A percentile compares a stretch with the other conserved stretches of the same genome.
Evolutionary conservation across 2,113 vertebrate species (phyloP).

Genomic region (Leucosticte australis): DNA sequence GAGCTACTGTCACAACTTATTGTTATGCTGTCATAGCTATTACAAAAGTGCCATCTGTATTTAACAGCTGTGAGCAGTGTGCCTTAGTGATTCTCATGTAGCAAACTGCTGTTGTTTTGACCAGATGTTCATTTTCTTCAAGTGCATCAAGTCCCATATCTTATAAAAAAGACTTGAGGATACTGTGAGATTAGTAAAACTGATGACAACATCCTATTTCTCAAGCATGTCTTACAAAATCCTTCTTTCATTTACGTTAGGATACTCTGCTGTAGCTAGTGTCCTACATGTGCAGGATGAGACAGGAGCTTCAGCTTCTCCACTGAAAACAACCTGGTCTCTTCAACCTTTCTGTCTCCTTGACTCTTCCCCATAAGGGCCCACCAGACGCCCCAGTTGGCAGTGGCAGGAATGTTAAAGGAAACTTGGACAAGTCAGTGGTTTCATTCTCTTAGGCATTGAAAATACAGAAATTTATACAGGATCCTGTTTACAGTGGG

Average conservation of each 20-base stretch:
- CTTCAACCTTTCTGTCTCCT: background rate
- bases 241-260: background rate
- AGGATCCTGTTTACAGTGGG: background rate
- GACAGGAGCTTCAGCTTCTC: background rate
- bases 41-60: conserved; percentile 18
- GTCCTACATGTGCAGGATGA: background rate
- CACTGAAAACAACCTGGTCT: background rate
- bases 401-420: background rate
- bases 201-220: background rate
- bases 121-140: conserved; percentile 23
- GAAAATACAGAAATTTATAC: background rate
- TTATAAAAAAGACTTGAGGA: background rate
- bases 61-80: conserved; percentile 7
- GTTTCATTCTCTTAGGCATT: background rate
- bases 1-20: background rate
- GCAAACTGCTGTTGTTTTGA: background rate
- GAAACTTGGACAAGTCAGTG: background rate
- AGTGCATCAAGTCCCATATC: background rate
- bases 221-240: background rate
- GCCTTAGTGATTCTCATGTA: background rate
- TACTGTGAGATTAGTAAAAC: background rate
- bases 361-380: background rate
- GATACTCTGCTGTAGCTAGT: background rate
- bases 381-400: background rate
- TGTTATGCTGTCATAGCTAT: background rate